Conservation (phyloP, 1,140 invertebrate genomes). For the Coenobita brevimanus region DNA sequence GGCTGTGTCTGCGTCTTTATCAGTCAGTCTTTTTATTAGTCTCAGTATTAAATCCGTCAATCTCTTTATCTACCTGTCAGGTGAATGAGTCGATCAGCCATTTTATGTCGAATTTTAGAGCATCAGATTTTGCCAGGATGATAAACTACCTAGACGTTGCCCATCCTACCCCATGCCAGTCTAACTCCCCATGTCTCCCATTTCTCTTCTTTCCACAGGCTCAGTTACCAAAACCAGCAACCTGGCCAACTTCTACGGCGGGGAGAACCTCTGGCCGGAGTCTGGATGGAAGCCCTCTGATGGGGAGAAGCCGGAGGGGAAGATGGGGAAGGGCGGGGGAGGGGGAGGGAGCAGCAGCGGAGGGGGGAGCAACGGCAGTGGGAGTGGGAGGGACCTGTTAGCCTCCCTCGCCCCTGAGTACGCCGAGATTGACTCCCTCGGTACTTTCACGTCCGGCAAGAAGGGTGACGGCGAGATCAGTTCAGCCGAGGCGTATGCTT, state of each 20-base stretch:
- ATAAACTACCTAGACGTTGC: background rate
- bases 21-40: too few relatives aligned
- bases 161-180: background rate
- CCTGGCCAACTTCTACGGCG: constrained; percentile 70
- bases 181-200: background rate
- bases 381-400: constrained; percentile 40
- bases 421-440: constrained; percentile 68
- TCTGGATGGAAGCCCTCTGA: constrained; percentile 63
- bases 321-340: constrained; percentile 11
- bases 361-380: background rate
- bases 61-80: too few relatives aligned
- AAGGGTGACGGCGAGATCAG: constrained; percentile 55
- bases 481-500: constrained; percentile 65
- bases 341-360: background rate
- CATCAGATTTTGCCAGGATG: background rate
- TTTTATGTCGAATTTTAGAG: background rate
- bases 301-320: constrained; percentile 47
- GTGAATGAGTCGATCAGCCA: background rate
- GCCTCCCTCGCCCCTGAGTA: constrained; percentile 67
- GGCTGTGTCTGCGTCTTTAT: too few relatives aligned
- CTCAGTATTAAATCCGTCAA: too few relatives aligned
- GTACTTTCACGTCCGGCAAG: constrained; percentile 63
- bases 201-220: constrained; percentile 25
- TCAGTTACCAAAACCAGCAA: constrained; percentile 69
- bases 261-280: constrained; percentile 69